Base-by-base conservation (phyloP, 2,113 vertebrate genomes). In the Xiphophorus maculatus region DNA sequence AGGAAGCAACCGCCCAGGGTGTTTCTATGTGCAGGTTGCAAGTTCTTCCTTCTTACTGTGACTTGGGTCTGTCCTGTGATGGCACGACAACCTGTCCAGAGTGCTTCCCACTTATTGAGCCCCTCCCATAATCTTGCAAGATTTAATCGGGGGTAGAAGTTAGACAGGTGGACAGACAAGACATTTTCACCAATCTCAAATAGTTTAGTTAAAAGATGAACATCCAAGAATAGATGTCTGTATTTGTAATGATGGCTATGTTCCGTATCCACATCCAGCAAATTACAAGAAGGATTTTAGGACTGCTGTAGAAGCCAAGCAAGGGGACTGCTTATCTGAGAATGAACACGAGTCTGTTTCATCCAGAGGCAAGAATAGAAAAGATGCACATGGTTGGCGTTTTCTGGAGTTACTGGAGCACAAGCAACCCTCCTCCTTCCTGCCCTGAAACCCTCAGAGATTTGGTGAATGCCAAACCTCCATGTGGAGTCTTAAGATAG, bases 401-500 rank as follows among this genome's bases (percentile, higher is more conserved):
- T 77, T 91, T 83, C 81, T 79, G 73, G 78, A 86, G 90, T 90
- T 83, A 91, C 89, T 88, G 74, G 88, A 89, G 82, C 77, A 84
- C 75, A 84, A 81, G 84, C 88, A 89, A 77, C 75, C 83, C 83
- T 92, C 87, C 86, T 62, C 74, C 88, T 87, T 81, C 81, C 77
- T 80, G 72, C 87, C 88, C 84, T 79, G 75, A 90, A 89, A 92
- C 90, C 92, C 88, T 74, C 78, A 73, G 92, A 89, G 92, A 93
- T 86, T 89, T 84, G 86, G 85, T 82, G 92, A 90, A 94, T 94
- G 91, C 90, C 93, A 94, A 90, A 92, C 89, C 90, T 91, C 93
- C 92, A 91, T 92, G 93, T 92, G 90, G 89, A 88, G 92, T 92
- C 93, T 91, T 91, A 93, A 93, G 93, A 94, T 94, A 94, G 93